Evolutionary conservation across 2,113 vertebrate genomes (phyloP), one percentile per base, ranked within the genome.

Genomic region (Chamaetylas fuelleborni): DNA sequence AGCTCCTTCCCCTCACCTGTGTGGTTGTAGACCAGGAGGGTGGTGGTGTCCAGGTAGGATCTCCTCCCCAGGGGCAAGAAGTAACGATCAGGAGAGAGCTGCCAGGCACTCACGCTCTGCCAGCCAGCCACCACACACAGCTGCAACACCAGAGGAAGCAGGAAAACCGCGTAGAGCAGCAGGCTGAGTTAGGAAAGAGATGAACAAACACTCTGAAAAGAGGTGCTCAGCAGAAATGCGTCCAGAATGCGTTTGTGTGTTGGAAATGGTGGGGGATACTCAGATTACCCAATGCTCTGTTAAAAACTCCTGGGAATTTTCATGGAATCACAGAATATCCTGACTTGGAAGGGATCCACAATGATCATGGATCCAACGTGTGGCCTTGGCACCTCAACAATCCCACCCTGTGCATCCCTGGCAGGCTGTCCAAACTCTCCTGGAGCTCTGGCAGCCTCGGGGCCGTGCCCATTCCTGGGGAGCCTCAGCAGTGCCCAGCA

Each of bases 61-160:
- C 51, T 90, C 95, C 97, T 97, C 72, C 97, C 95, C 48, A 51
- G 93, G 11, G 81, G 97, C 13, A 98, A 93, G 36, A 99, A 98
- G 96, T 99, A 99, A 12, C 96, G 84, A 0, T 86, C 72, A 3
- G 98, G 34, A 0, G 82, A 90, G 85, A 97, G 92, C 58, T 96
- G 93, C 96, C 95, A 94, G 15, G 13, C 8, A 1, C 47, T 92
- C 25, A 62, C 6, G 0, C 53, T 94, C 79, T 81, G 17, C 96
- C 88, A 95, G 50, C 19, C 90, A 29, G 53, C 71, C 8, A 38
- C 0, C 50, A 95, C 4, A 23, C 58, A 53, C 81, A 96, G n/a
- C 31, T 90, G 90, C 85, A 97, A 13, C 89, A 90, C 8, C 85
- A 93, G 22, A 54, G 96, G 96, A 86, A 96, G 82, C 78, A 96